A percentile compares a stretch with the other conserved stretches of the same genome.
Evolutionary conservation across 2,113 vertebrate species (phyloP).

Genomic region (Apteryx mantelli): DNA sequence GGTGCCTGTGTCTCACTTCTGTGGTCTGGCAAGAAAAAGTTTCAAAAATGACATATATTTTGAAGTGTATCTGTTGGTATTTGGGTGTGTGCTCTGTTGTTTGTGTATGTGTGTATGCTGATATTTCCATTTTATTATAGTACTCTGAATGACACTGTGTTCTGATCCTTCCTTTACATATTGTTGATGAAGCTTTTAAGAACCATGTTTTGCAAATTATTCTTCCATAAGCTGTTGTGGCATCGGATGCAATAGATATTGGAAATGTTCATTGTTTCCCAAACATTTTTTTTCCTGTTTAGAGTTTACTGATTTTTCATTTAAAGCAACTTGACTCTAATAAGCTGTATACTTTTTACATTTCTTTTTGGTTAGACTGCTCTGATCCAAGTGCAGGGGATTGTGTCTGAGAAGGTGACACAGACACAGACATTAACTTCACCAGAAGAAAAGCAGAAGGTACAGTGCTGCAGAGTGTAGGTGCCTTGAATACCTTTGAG

Average conservation of each 20-base stretch:
- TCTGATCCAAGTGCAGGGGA: background rate
- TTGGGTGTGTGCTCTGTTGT: background rate
- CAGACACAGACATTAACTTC: background rate
- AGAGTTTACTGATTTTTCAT: background rate
- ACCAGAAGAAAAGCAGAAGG: background rate
- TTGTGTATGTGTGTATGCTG: background rate
- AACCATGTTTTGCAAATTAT: background rate
- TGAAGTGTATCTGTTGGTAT: background rate
- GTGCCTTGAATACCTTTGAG: background rate
- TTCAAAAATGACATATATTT: background rate
- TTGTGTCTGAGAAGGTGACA: background rate
- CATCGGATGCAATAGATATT: background rate
- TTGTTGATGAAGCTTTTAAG: background rate
- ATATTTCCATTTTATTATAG: accelerated
- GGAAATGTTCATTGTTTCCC: background rate
- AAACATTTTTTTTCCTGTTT: background rate
- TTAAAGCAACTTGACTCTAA: background rate
- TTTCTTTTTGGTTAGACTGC: background rate
- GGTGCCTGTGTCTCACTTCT: background rate
- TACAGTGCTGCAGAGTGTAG: background rate
- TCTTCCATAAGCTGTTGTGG: background rate
- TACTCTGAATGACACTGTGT: background rate
- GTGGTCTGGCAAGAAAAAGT: background rate
- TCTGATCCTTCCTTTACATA: background rate
- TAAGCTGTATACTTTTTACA: background rate